Base-by-base conservation (phyloP, 2,113 vertebrate species). In the Polypterus bichir region DNA sequence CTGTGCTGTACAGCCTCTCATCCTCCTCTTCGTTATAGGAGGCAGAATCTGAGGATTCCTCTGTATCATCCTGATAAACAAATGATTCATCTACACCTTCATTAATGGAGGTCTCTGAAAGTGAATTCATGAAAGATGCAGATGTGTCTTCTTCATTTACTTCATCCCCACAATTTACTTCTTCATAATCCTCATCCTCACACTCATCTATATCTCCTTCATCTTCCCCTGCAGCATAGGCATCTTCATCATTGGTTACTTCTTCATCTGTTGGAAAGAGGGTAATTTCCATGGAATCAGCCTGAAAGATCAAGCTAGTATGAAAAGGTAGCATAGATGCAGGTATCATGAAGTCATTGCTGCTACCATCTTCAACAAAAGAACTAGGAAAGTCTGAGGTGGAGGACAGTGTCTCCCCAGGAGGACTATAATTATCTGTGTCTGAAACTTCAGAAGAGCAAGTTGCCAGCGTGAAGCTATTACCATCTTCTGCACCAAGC, bases 61-160 rank as follows among this genome's bases (percentile, higher is more conserved):
- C 92, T n/a, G 91, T 89, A 69, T 96, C 92, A 0, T 97, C 93
- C 46, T 77, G 90, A 76, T 88, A 98, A 70, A 92, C 93, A 1
- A 97, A 98, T 45, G 91, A 85, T 62, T 97, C 94, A 0, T 97
- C 91, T 66, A 92, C 69, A 0, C 91, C 92, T 67, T 96, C 91
- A 0, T 91, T 86, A 69, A 97, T 91, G 62, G 95, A 97, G 55
- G 86, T 92, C 69, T 98, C 95, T 0, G 95, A 98, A 63, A 97
- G 86, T 0, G 94, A 95, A 73, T 86, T 91, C 64, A 96, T 83
- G 75, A 92, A 97, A 4, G 94, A 98, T 9, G 85, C 87, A 0
- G 93, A 96, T 1, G 89, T 87, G 69, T 93, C 92, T 63, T 91
- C 88, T 0, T 93, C 90, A 2, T 70, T 74, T n/a, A 74, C 76